A percentile compares a stretch with the other conserved stretches of the same genome.
Conservation (phyloP, 2,113 vertebrate genomes). For the Brachyhypopomus gauderio region DNA sequence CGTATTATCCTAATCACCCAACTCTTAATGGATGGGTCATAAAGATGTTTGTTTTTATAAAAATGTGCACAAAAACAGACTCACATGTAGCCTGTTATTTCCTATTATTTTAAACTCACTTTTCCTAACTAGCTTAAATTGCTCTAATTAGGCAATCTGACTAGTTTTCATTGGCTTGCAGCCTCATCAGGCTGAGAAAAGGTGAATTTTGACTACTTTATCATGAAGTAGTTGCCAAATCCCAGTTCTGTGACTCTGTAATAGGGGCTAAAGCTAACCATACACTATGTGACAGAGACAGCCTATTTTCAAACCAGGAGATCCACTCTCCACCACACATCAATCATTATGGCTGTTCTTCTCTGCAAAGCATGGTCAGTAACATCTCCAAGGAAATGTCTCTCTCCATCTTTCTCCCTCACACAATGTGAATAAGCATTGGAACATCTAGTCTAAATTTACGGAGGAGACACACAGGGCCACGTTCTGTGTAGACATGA, state of each 20-base stretch:
- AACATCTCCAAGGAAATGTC: constrained; percentile 35
- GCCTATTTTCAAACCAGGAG: constrained; percentile 23
- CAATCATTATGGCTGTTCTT: constrained; percentile 15
- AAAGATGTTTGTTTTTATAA: not conserved
- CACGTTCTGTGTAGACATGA: constrained; percentile 26
- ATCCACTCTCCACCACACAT: constrained; percentile 17
- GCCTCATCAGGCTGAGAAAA: not conserved
- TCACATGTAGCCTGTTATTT: not conserved
- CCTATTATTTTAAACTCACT: no score
- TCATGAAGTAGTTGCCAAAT: not conserved
- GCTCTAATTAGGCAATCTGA: no score
- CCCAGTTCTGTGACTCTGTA: not conserved
- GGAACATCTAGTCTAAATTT: constrained; percentile 18
- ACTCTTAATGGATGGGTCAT: not conserved
- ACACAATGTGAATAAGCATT: not conserved
- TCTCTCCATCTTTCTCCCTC: constrained; percentile 1
- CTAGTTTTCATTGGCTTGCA: no score
- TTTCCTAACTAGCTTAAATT: not conserved
- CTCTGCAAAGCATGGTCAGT: constrained; percentile 17
- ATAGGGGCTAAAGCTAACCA: not conserved
- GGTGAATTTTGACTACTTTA: not conserved
- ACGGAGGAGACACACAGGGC: constrained; percentile 6
- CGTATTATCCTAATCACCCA: not conserved
- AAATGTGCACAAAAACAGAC: not conserved
- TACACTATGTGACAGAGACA: not conserved